Conservation (phyloP, 2,113 vertebrate species). For the Dipodomys stephensi region DNA sequence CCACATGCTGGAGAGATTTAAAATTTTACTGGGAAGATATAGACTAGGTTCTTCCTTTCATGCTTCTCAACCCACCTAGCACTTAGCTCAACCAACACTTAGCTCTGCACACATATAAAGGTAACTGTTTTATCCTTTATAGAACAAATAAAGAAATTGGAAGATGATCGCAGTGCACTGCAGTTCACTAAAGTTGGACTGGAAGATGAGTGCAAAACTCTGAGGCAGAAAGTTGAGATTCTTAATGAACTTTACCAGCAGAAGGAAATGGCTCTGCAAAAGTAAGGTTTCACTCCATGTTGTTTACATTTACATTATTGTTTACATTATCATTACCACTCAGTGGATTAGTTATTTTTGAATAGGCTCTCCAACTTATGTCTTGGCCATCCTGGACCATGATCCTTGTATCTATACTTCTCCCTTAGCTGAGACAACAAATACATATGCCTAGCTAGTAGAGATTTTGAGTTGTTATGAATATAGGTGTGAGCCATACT, state of each 20-base stretch:
- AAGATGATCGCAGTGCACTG: slow-evolving; percentile 87
- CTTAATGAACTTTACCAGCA: slow-evolving; percentile 97
- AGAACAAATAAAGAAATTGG: slow-evolving; percentile 94
- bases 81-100: rapidly evolving
- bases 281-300: slow-evolving; percentile 87
- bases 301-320: too few relatives aligned
- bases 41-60: neutral
- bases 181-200: slow-evolving; percentile 90
- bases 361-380: too few relatives aligned
- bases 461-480: too few relatives aligned
- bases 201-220: slow-evolving; percentile 92
- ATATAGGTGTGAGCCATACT: too few relatives aligned
- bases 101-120: too few relatives aligned
- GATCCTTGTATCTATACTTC: too few relatives aligned
- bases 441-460: too few relatives aligned
- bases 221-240: slow-evolving; percentile 97
- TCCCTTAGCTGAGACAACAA: too few relatives aligned
- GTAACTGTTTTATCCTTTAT: slow-evolving; percentile 13
- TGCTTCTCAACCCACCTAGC: neutral
- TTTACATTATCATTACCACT: too few relatives aligned
- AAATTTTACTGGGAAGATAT: neutral
- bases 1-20: too few relatives aligned
- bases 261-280: slow-evolving; percentile 96
- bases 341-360: too few relatives aligned
- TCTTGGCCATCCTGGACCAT: too few relatives aligned